Evolutionary conservation across 2,113 vertebrate genomes (phyloP).

Genomic region (Muntiacus muntjak): DNA sequence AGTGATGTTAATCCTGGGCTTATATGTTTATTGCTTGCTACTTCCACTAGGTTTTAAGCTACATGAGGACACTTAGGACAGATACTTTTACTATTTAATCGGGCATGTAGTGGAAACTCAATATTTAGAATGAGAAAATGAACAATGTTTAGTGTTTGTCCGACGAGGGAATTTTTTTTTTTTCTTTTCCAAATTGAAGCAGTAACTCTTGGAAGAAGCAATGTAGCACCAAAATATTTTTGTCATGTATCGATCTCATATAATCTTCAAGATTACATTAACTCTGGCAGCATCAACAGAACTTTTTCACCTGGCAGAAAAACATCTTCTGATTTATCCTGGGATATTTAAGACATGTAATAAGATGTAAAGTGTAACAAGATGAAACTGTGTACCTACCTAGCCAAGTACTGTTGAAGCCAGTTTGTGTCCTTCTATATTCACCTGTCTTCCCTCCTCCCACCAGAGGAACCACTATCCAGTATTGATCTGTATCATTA

Average conservation of each 20-base stretch:
- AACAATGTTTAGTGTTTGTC: not conserved
- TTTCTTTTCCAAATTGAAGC: not conserved
- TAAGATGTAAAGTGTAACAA: not conserved
- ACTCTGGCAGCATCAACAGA: not conserved
- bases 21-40: not conserved
- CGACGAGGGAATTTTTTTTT: not conserved
- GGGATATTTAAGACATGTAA: not conserved
- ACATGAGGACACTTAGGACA: not conserved
- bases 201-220: not conserved
- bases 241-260: not conserved
- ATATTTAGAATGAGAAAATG: not conserved
- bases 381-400: not conserved
- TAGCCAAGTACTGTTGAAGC: not conserved
- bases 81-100: not conserved
- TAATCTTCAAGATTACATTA: not conserved
- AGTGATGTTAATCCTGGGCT: not conserved
- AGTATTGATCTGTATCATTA: not conserved
- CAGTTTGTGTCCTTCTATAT: fast-evolving
- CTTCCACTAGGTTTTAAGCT: not conserved
- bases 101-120: not conserved
- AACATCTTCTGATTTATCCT: not conserved
- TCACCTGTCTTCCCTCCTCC: not conserved
- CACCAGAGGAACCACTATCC: not conserved
- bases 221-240: not conserved
- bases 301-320: not conserved